Evolutionary conservation across 2,888 invertebrate species (phyloP), one percentile per base, ranked within the genome.

Genomic region (Conus canariensis): DNA sequence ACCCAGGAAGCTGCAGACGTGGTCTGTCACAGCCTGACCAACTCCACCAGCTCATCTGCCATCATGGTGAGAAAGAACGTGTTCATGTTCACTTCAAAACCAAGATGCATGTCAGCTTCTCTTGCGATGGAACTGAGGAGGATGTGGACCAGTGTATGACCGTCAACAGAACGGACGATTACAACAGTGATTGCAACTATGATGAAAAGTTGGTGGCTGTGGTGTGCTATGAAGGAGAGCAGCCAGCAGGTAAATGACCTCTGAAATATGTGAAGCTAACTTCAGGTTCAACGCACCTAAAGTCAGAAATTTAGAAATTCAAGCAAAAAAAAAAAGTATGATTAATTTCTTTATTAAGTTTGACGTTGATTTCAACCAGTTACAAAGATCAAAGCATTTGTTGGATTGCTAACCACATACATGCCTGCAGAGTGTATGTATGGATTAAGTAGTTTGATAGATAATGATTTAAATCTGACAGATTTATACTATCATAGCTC

Each of bases 1-100:
- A 87, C 67, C 22, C 87, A 87, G 56, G 45, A 67, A 45, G 67
- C 70, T 87, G 87, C 87, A 10, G 56, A 87, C 56, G 67, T 87
- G 2, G 45, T 67, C 16, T 87, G 87, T 70, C 87, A 14, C 87
- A 64, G 30, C 5, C 87, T 87, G 60, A 87, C 87, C 60, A 14
- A 30, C 45, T 56, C 67, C n/a, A 30, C 70, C 45, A 87, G 56
- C 70, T 70, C 87, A 22, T 56, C 67, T 0, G 87, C 87, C 67
- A 87, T 70, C 45, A 87, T 8, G 30, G n/a, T 87, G 22, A 56
- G 30, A 70, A 56, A 10, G 10, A 87, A 45, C 30, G 22, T 87
- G 19, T 87, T 87, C 67, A n/a, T 30, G 25, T 67, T 16, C 85
- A 14, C 5, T 3, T 16, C 67, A 19, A 70, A 22, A 16, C 67